These are phyloP conservation scores for Drosophila athabasca DNA, from an alignment of 1,140 invertebrate species.

Conservation along the genomic window DNA sequence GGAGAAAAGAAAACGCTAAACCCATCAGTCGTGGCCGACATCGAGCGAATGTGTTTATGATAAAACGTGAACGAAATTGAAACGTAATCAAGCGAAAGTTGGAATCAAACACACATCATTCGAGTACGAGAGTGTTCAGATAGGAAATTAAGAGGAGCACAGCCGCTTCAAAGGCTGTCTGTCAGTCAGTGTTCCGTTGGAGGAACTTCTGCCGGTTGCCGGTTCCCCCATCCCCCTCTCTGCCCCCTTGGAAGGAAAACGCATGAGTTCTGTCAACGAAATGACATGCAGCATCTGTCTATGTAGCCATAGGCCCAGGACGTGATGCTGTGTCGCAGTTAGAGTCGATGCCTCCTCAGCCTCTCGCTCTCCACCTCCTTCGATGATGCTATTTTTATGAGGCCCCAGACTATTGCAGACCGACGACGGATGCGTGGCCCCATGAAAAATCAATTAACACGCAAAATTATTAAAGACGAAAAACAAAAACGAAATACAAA, in stretches of 20 bases:
- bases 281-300: slow-evolving; percentile 80
- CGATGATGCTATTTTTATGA: slow-evolving; percentile 78
- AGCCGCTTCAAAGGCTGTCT: slow-evolving; percentile 61
- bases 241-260: slow-evolving; percentile 30
- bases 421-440: slow-evolving; percentile 79
- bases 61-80: slow-evolving; percentile 66
- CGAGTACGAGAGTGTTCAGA: slow-evolving; percentile 38
- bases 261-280: slow-evolving; percentile 79
- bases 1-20: slow-evolving; percentile 1
- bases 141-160: slow-evolving; percentile 30
- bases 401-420: slow-evolving; percentile 46
- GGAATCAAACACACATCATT: slow-evolving; percentile 3
- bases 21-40: slow-evolving; percentile 20
- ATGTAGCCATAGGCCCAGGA: slow-evolving; percentile 71
- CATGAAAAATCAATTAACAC: slow-evolving; percentile 83
- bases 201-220: not conserved
- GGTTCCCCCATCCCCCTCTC: slow-evolving; percentile 25
- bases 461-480: slow-evolving; percentile 81
- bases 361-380: slow-evolving; percentile 8
- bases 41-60: slow-evolving; percentile 49
- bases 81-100: slow-evolving; percentile 75
- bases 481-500: slow-evolving; percentile 33
- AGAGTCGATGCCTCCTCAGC: slow-evolving; percentile 18
- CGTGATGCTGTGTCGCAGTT: slow-evolving; percentile 72
- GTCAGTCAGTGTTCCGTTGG: slow-evolving; percentile 10